Evolutionary conservation across 2,888 invertebrate genomes (phyloP).

Genomic region (Digitonthophagus gazella): DNA sequence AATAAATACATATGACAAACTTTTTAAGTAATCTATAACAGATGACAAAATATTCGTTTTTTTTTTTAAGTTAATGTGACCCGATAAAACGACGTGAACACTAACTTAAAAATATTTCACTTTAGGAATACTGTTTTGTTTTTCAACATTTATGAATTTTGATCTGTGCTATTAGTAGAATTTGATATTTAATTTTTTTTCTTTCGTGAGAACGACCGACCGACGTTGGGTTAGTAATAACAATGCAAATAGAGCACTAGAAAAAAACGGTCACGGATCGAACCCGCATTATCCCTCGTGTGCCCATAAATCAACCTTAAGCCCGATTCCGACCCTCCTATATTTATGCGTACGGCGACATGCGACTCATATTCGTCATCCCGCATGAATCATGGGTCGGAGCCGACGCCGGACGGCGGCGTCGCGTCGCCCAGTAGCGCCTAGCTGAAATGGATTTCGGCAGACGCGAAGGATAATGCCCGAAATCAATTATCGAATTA

Average conservation of each 20-base stretch:
- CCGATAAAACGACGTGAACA: too few relatives aligned
- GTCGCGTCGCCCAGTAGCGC: background rate
- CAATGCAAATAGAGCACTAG: constrained; percentile 22
- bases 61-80: too few relatives aligned
- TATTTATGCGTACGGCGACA: constrained; percentile 37
- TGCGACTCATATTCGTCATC: constrained; percentile 41
- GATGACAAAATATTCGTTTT: too few relatives aligned
- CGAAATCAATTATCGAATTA: background rate
- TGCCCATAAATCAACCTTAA: constrained; percentile 36
- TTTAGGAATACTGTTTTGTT: too few relatives aligned
- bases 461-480: too few relatives aligned
- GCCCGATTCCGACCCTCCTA: constrained; percentile 32
- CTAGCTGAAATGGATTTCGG: background rate
- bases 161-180: too few relatives aligned
- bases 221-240: background rate
- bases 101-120: too few relatives aligned
- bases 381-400: constrained; percentile 35
- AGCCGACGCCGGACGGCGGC: background rate
- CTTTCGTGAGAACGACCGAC: background rate
- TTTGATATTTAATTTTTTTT: too few relatives aligned
- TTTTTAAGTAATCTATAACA: too few relatives aligned
- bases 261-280: constrained; percentile 25
- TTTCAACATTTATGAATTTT: too few relatives aligned
- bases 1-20: too few relatives aligned
- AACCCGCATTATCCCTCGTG: constrained; percentile 25